Base-by-base conservation (phyloP, 2,888 invertebrate genomes). In the Muschampia plurimacula region DNA sequence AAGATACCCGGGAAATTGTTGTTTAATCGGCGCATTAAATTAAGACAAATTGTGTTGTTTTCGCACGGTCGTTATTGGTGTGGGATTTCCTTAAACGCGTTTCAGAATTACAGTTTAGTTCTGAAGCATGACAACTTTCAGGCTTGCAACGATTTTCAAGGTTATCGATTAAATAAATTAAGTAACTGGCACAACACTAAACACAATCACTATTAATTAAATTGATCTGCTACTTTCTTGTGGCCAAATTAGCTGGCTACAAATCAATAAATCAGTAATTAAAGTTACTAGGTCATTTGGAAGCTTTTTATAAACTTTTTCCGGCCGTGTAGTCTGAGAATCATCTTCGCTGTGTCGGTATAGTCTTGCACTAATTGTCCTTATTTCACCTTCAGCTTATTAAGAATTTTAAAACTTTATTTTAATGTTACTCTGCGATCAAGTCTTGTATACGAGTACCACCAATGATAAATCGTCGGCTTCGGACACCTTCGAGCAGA, bases 1-100 rank as follows among this genome's bases (percentile, higher is more conserved):
- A 62, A 72, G 67, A 72, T 72, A 72, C n/a, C 62, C 67, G 52
- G 72, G 62, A 67, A 72, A 72, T 67, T 67, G 41, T 52, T 55
- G 15, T 52, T 59, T 67, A 72, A 71, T 65, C 39, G 28, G 22
- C 70, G 64, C 41, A 65, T 68, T 67, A 36, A 70, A 60, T 59
- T 52, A 60, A 60, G 36, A 46, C 41, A n/a, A 55, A 52, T 62
- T 44, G 65, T 39, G n/a, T 69, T 55, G 28, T 69, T 28, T 65
- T 65, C 59, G 46, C 57, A 44, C 39, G 1, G 15, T 22, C 5
- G 39, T 52, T 9, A 52, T 52, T 52, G 52, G 8, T 69, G 63
- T 55, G 22, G 13, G 62, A 44, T 46, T 59, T 12, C 5, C 13
- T 59, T 13, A 5, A 1, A 32, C 28, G 7, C 0, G 12, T 32